A percentile compares a stretch with the other conserved stretches of the same genome.
These are phyloP conservation scores for Dorcus parallelipipedus DNA, from an alignment of 2,888 invertebrate genomes.

Conservation along the genomic window DNA sequence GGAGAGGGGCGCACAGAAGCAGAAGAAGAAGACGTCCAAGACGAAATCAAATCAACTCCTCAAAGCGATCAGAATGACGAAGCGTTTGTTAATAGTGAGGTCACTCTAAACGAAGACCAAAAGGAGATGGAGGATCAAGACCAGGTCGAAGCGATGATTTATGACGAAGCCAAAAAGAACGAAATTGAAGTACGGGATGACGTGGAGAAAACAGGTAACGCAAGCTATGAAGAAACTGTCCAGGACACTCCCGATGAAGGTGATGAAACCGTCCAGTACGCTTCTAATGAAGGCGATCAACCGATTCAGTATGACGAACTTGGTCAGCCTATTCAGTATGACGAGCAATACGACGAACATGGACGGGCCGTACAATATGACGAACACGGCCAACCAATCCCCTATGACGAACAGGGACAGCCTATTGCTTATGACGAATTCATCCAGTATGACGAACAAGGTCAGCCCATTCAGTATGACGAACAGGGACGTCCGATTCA, in stretches of 20 bases:
- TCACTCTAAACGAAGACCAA: background rate
- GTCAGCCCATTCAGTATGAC: conserved; percentile 24
- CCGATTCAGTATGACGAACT: conserved; percentile 23
- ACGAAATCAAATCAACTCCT: conserved; percentile 2
- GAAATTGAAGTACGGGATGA: background rate
- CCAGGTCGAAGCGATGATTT: background rate
- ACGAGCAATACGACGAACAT: conserved; percentile 22
- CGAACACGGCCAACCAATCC: conserved; percentile 10
- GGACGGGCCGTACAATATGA: conserved; percentile 8
- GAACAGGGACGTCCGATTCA: conserved; percentile 21
- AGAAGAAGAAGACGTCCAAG: background rate
- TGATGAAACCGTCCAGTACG: background rate
- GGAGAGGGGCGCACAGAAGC: too few relatives aligned
- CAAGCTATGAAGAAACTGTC: background rate
- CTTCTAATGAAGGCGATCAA: conserved; percentile 9
- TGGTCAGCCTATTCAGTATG: conserved; percentile 29
- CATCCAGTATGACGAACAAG: conserved; percentile 18
- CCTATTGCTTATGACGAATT: background rate
- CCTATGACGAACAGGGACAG: background rate
- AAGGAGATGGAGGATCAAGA: background rate
- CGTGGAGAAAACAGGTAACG: background rate
- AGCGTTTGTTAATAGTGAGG: background rate
- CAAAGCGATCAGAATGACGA: conserved; percentile 1
- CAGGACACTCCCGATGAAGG: background rate
- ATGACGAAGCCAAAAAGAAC: background rate